Evolutionary conservation across 1,140 invertebrate genomes (phyloP), one percentile per base, ranked within the genome.

Genomic region (Drosophila tropicalis): DNA sequence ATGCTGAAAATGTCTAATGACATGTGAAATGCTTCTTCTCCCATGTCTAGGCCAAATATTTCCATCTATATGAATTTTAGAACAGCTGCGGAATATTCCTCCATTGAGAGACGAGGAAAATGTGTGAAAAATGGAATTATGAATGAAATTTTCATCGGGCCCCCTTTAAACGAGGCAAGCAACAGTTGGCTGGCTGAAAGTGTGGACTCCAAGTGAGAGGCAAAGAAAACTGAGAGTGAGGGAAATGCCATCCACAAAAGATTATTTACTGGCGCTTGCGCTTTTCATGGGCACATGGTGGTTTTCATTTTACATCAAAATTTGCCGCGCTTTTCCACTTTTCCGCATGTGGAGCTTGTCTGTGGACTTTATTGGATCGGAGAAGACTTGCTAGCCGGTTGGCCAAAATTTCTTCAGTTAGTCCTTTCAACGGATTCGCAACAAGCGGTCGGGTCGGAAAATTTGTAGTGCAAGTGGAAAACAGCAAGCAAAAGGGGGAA

Each of bases 341-440:
- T 75, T 68, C 9, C 12, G 10, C 10, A 9, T 72, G 73, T 79
- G 73, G 69, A 76, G 54, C 19, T 6, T 19, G 32, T 29, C 29
- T 73, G 72, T 22, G 58, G 39, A 41, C 17, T 62, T 15, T 22
- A 22, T 58, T 51, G 44, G 17, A 51, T 51, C 44, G 7, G 9
- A 51, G 44, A 51, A 34, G 57, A 66, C 47, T 61, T 54, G 34
- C 60, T 34, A 63, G 73, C 66, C 62, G 73, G 58, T 62, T 32
- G 44, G 25, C 54, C 56, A 62, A 44, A 47, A 51, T 70, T 57
- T 39, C n/a, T 22, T 25, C 22, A 64, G 56, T 79, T 79, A 79
- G 77, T 79, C 77, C 77, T 76, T 47, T 55, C 32, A 58, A 72
- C 67, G 74, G 70, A 79, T 76, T 76, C 67, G 66, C 70, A 62